A percentile compares a stretch with the other conserved stretches of the same genome.
phyloP scores from a whole-genome alignment of 2,888 invertebrate species.

The Pheosia gnoma region DNA sequence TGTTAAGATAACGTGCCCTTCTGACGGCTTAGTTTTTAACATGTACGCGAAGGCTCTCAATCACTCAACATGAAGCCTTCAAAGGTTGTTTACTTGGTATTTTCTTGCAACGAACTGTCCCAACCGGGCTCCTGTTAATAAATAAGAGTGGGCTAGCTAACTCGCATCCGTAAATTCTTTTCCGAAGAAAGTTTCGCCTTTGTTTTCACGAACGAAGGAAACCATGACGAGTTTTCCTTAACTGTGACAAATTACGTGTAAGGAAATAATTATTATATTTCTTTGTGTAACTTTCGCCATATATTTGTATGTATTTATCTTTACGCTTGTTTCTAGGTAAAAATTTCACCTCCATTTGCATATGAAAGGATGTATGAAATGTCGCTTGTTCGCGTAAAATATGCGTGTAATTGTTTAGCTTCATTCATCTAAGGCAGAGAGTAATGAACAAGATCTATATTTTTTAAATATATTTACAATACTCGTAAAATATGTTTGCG shows the following conservation, averaged over 20 bases:
- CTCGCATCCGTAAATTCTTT: constrained; percentile 59
- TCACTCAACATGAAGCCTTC: neutral
- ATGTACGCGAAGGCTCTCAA: neutral
- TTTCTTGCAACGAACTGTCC: constrained; percentile 49
- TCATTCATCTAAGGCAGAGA: neutral
- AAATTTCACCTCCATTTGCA: constrained; percentile 60
- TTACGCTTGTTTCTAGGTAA: constrained; percentile 56
- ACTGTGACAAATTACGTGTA: constrained; percentile 72
- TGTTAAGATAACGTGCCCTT: neutral
- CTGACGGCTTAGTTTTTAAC: neutral
- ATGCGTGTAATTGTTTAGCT: constrained; percentile 8
- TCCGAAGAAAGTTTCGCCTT: constrained; percentile 69
- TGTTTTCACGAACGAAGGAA: constrained; percentile 73
- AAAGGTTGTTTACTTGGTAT: constrained; percentile 21
- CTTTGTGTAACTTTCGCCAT: constrained; percentile 57
- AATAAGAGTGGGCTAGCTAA: constrained; percentile 61
- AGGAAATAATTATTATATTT: constrained; percentile 64
- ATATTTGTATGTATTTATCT: constrained; percentile 52
- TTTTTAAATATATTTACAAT: too few relatives aligned
- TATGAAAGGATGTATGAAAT: constrained; percentile 33
- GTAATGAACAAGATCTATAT: neutral
- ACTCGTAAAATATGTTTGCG: too few relatives aligned
- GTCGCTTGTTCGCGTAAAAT: constrained; percentile 12
- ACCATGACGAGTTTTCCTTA: constrained; percentile 63
- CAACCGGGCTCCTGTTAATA: constrained; percentile 56